Evolutionary conservation across 1,140 invertebrate genomes (phyloP).

Genomic region (Pygmarrhopalites habei): DNA sequence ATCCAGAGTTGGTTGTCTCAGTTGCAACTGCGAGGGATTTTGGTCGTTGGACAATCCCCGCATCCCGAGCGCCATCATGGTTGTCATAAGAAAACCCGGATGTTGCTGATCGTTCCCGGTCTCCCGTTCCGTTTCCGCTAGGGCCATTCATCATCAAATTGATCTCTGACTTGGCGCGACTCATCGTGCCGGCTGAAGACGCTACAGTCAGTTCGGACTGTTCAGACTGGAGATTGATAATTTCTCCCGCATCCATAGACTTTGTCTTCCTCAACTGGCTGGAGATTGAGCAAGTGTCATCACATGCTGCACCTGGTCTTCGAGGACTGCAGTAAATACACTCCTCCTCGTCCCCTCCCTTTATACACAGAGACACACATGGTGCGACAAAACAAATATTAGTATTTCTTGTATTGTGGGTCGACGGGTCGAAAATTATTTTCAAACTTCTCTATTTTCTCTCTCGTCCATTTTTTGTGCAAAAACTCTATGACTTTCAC

Average conservation of each 20-base stretch:
- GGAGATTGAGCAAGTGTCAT: conserved; percentile 54
- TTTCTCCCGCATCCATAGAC: conserved; percentile 70
- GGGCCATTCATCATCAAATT: conserved; percentile 53
- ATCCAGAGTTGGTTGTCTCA: conserved; percentile 40
- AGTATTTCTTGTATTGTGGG: too few species aligned
- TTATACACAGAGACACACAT: too few species aligned
- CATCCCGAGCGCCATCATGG: neutral
- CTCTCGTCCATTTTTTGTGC: too few species aligned
- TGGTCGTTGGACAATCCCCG: conserved; percentile 8
- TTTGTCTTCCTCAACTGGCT: conserved; percentile 75
- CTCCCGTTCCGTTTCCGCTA: neutral
- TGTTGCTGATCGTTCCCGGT: neutral
- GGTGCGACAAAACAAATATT: too few species aligned
- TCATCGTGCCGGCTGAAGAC: conserved; percentile 28
- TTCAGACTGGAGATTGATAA: conserved; percentile 23
- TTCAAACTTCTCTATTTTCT: too few species aligned
- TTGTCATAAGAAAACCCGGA: conserved; percentile 4
- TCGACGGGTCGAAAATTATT: too few species aligned
- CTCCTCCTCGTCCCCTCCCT: conserved; percentile 62
- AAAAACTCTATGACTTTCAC: too few species aligned
- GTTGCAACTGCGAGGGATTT: conserved; percentile 64
- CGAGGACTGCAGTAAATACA: conserved; percentile 56
- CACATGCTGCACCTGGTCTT: conserved; percentile 48
- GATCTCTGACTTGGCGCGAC: conserved; percentile 73
- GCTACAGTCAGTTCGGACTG: conserved; percentile 21